Base-by-base conservation (phyloP, 2,888 invertebrate genomes). In the Gymnosoma rotundatum region DNA sequence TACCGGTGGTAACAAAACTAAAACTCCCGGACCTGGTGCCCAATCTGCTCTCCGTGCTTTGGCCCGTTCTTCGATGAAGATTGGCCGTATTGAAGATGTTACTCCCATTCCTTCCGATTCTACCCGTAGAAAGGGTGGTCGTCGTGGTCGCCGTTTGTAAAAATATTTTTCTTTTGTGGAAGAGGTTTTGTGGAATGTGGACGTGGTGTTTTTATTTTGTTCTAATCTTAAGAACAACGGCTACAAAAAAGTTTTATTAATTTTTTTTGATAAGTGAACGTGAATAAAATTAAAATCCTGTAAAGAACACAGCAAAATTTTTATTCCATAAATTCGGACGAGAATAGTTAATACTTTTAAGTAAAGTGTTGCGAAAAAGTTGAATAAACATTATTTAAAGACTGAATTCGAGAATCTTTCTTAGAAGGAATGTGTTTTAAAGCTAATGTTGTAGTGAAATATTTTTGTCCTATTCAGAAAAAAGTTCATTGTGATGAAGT, bases 51-150 rank as follows among this genome's bases (percentile, higher is more conserved):
- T 99, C 73, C 95, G 99, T 89, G 99, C 99, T 89, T 94, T 99
- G 88, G 99, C 99, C 88, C 97, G 99, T 93, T 98, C 99, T 83
- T 98, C 97, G 89, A 99, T 99, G 98, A 99, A 99, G 93, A 99
- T 99, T 93, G 99, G 99, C 70, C 96, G 99, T 90, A 99, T 99
- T 92, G 99, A 98, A 93, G 99, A 99, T 94, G 99, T 99, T 12
- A 99, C 99, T 12, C 99, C 99, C 25, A 99, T 99, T 93, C 99
- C 99, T 90, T 98, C 99, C 78, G 99, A 99, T 93, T 97, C 98
- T 86, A 99, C 99, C 75, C 96, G 99, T 92, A 98, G 99, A 95
- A 99, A 99, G 97, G 99, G 99, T 92, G 99, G 99, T 93, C 96
- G 99, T 92, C 97, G 99, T 94, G 99, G 99, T 94, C 97, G 99